Percentiles rank a stretch among this genome's conserved stretches.
Evolutionary conservation across 1,140 invertebrate species (phyloP).

Genomic region (Pseudoatta argentina): DNA sequence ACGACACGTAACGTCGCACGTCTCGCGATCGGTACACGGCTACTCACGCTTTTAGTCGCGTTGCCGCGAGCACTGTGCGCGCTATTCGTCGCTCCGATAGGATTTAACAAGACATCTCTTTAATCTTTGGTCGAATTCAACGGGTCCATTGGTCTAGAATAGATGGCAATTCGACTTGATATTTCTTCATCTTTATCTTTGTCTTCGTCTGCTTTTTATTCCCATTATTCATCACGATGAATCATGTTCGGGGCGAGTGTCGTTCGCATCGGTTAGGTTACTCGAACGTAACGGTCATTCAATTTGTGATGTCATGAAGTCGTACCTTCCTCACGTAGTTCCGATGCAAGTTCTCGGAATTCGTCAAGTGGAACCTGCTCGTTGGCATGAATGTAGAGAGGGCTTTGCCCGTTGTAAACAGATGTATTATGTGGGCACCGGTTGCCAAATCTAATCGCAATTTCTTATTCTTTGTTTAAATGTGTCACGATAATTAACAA

Average conservation of each 20-base stretch:
- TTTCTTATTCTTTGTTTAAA: not conserved
- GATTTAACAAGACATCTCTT: not conserved
- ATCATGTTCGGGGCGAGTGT: slow-evolving; percentile 14
- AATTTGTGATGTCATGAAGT: slow-evolving; percentile 23
- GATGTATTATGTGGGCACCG: not conserved
- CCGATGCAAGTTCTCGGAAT: slow-evolving; percentile 17
- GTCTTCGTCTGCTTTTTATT: not conserved
- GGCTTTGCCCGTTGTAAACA: slow-evolving; percentile 22
- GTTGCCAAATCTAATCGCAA: slow-evolving; percentile 5
- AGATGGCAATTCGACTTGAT: not conserved
- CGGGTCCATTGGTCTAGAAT: slow-evolving; percentile 5
- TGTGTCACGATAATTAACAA: slow-evolving; percentile 11
- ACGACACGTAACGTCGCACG: slow-evolving; percentile 20
- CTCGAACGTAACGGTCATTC: slow-evolving; percentile 13
- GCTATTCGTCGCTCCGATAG: slow-evolving; percentile 60
- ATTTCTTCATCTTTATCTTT: slow-evolving; percentile 13
- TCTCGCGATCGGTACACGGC: slow-evolving; percentile 74
- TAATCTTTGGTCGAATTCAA: not conserved
- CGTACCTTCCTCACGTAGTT: slow-evolving; percentile 28
- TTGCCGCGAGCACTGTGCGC: slow-evolving; percentile 75
- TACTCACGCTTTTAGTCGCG: slow-evolving; percentile 74
- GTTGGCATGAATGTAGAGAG: slow-evolving; percentile 27
- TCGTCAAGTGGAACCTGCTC: slow-evolving; percentile 31
- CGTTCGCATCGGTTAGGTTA: not conserved
- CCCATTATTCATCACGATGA: slow-evolving; percentile 17